Evolutionary conservation across 2,113 vertebrate species (phyloP).

Genomic region (Alces alces): DNA sequence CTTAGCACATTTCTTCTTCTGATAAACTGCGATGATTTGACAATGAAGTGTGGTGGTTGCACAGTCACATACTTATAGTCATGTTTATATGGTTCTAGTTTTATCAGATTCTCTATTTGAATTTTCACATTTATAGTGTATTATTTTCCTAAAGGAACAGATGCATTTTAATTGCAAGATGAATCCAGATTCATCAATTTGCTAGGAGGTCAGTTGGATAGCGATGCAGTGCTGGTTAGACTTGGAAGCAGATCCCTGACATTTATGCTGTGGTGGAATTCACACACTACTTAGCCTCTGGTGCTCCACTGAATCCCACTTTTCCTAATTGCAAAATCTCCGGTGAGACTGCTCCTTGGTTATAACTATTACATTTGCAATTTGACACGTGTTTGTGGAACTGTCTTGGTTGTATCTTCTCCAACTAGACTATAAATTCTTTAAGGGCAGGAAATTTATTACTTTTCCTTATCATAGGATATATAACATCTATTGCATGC

Average conservation of each 20-base stretch:
- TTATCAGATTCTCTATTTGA: not conserved
- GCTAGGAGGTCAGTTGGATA: not conserved
- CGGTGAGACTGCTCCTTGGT: not conserved
- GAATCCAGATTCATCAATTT: not conserved
- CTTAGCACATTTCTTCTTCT: not conserved
- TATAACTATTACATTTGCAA: not conserved
- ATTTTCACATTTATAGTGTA: not conserved
- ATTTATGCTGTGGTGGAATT: not conserved
- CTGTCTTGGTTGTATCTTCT: not conserved
- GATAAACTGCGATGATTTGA: not conserved
- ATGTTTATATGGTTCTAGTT: not conserved
- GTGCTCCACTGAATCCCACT: accelerated
- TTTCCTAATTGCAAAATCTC: not conserved
- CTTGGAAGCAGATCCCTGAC: not conserved
- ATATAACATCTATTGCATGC: not conserved
- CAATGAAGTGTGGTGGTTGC: not conserved
- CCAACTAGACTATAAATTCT: not conserved
- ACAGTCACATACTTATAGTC: not conserved
- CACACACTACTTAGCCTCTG: not conserved
- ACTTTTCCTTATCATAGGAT: not conserved
- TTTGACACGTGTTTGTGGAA: not conserved
- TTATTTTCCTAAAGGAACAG: not conserved
- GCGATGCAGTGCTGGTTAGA: not conserved
- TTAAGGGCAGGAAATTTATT: not conserved
- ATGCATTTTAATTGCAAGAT: not conserved